Evolutionary conservation across 2,888 invertebrate genomes (phyloP), one percentile per base, ranked within the genome.

Genomic region (Watsonalla cultraria): DNA sequence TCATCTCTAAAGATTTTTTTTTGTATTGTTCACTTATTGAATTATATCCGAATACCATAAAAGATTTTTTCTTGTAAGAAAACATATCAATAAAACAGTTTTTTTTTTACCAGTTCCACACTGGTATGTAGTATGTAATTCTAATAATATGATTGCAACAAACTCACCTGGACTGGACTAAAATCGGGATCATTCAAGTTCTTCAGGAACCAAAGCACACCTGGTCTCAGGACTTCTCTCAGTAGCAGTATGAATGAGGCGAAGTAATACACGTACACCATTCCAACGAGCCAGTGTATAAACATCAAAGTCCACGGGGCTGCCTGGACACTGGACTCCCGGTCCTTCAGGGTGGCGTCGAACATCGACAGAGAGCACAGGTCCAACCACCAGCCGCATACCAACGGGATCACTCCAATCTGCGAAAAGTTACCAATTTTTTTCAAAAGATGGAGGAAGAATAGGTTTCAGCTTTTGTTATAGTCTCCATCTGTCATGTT

Each of bases 371-470:
- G 87, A 0, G 99, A 99, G 79, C 99, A 99, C 55, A 99, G 96
- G 78, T 99, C 99, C 57, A 99, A 90, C 99, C 99, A 99, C 98
- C 99, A 99, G 7, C 99, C 99, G 75, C 99, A 99, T 14, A 99
- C 95, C 6, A 99, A 89, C 0, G 99, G 99, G 68, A 99, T 94
- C 0, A 99, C 96, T 5, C 99, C 99, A 58, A 99, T 98, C 90
- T 90, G 75, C 46, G 56, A 59, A 24, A 24, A 24, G 24, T 24
- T 24, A 4, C 24, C 24, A 24, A 4, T 24, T 24, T 24, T 24
- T 24, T 1, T 24, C 24, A 24, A 24, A 24, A 24, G 24, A 4
- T 24, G 24, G 24, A n/a, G n/a, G n/a, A n/a, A n/a, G n/a, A n/a
- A n/a, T n/a, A n/a, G n/a, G n/a, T n/a, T n/a, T n/a, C n/a, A n/a